Evolutionary conservation across 2,888 invertebrate genomes (phyloP).

Genomic region (Dione vanillae): DNA sequence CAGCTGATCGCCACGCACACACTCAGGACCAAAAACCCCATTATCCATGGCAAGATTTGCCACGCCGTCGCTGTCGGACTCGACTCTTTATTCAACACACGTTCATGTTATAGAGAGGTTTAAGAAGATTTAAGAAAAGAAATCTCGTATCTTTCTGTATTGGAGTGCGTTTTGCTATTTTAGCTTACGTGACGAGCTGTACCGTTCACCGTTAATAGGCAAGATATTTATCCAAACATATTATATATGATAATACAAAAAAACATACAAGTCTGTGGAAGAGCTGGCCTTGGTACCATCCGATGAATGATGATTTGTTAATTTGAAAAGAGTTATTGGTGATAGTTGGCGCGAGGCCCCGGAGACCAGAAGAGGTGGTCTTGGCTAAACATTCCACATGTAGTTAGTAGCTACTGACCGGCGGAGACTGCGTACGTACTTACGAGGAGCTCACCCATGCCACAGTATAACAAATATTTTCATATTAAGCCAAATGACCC

Average conservation of each 20-base stretch:
- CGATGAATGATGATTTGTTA: background rate
- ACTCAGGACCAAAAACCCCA: constrained; percentile 85
- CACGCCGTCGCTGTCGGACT: constrained; percentile 65
- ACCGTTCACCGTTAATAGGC: background rate
- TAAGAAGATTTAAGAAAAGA: background rate
- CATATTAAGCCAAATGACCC: background rate
- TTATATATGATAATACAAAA: constrained; percentile 1
- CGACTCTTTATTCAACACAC: constrained; percentile 56
- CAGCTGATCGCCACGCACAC: constrained; percentile 84
- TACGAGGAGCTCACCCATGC: background rate
- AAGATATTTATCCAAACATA: background rate
- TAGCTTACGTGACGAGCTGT: background rate
- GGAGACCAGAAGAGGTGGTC: constrained; percentile 1
- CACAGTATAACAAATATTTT: background rate
- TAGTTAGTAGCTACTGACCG: background rate
- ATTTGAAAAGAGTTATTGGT: background rate
- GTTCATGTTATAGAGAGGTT: background rate
- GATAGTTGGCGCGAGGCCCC: constrained; percentile 1
- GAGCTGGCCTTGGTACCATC: background rate
- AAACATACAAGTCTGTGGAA: constrained; percentile 10
- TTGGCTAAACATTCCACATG: constrained; percentile 29
- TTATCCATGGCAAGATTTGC: constrained; percentile 86
- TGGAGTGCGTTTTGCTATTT: background rate
- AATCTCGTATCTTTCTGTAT: background rate
- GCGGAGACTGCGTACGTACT: constrained; percentile 7